Base-by-base conservation (phyloP, 2,888 invertebrate species). In the Caenorhabditis macrosperma region DNA sequence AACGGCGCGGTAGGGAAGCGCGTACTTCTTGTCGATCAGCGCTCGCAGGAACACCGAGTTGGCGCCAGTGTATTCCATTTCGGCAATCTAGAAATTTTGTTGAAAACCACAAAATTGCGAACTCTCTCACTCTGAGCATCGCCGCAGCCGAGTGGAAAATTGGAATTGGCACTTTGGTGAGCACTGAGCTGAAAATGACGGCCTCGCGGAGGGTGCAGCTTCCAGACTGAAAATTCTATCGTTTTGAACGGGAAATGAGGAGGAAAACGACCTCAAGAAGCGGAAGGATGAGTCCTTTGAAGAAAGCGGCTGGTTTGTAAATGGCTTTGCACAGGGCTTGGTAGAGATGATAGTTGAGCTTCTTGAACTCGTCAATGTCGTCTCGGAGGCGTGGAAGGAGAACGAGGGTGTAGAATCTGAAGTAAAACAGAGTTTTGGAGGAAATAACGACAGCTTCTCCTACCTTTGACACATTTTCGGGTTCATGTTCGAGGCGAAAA, bases 251-350 rank as follows among this genome's bases (percentile, higher is more conserved):
- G 33, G 33, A 33, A 33, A 33, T 33, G 5, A 33, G 7, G 57
- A 50, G 20, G 48, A 52, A 57, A 54, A 57, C 30, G 12, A 85
- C 86, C 60, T 86, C 93, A 90, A 93, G 93, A 15, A 94, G 89
- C 15, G 94, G 94, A 33, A 94, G 89, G 15, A 94, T 91, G 78
- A 94, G 92, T 82, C 94, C 99, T 92, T 98, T 99, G 95, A 98
- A 97, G 89, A 99, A 99, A 48, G 95, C 98, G 24, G 95, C 96
- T 48, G 98, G 97, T 91, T 99, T 99, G 91, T 95, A 99, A 0
- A 99, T 93, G 0, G 98, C 93, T 91, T 97, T 97, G 81, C 94
- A 93, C 57, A 99, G 91, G 0, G 98, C 96, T 92, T 96, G 95
- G 91, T 97, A 99, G 30, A 99, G 92, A 91, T 99, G 98, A 91